Base-by-base conservation (phyloP, 92 coral and sea anemone species). In the Phymanthus crucifer region DNA sequence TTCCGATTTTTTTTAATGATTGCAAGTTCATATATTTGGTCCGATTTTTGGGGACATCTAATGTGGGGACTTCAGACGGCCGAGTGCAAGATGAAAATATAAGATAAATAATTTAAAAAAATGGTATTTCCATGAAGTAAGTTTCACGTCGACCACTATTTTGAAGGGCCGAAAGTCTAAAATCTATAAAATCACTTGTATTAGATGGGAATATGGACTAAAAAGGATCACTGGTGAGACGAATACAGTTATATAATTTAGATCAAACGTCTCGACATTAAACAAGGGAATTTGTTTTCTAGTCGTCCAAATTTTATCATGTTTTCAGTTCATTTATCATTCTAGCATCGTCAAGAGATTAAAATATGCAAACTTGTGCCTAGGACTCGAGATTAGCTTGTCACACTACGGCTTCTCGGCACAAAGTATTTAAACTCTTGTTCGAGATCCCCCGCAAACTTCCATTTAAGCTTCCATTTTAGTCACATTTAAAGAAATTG, bases 401-500 rank as follows among this genome's bases (percentile, higher is more conserved):
- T 10, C 16, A 61, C 27, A 4, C 34, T 12, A 61, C 13, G 36
- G 68, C 10, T 54, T 4, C 32, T 27, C 26, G 34, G 74, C 74
- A 45, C 54, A 64, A 7, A 24, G 23, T 73, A 8, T 18, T 73
- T 45, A 1, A 10, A 45, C 3, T 73, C 18, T 13, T 73, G 19
- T n/a, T 40, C 45, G 17, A 40, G 32, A 61, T 61, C 68, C 27
- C 78, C 54, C 23, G 16, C 66, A 46, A 50, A 46, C 21, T 24
- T 74, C 78, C 78, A 46, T 57, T 26, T 3, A 19, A 12, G 9
- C 3, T 16, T 74, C 78, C 57, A 74, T 32, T 74, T 74, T 74
- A 23, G 65, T 77, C 13, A 37, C 72, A 36, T 77, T 77, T 37
- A 61, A 72, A 40, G 83, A 79, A 27, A 34, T 79, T 4, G 83